Percentiles rank a stretch among this genome's conserved stretches.
Evolutionary conservation across 2,888 invertebrate genomes (phyloP).

Genomic region (Parapristionchus giblindavisi): DNA sequence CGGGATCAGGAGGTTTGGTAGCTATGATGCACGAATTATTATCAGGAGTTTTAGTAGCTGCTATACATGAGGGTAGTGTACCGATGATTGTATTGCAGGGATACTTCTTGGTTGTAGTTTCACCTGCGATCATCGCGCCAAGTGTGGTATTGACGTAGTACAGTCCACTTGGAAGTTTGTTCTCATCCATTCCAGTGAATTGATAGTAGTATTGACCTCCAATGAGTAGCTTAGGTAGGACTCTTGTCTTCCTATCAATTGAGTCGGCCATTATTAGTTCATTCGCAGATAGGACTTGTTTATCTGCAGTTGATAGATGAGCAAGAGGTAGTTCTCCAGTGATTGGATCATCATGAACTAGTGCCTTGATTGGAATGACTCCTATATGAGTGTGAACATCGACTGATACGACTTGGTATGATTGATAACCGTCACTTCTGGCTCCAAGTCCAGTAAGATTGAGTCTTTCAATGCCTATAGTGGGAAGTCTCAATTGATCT

Average conservation of each 20-base stretch:
- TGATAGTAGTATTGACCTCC: not conserved
- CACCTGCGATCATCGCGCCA: no score
- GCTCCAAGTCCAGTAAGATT: not conserved
- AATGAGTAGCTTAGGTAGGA: not conserved
- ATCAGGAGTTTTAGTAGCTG: no score
- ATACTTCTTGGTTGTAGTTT: no score
- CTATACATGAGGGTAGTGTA: no score
- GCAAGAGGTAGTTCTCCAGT: slow-evolving; percentile 1
- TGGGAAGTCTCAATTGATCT: not conserved
- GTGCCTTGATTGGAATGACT: not conserved
- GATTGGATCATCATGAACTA: not conserved
- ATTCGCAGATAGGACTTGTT: not conserved
- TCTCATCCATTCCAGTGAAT: not conserved
- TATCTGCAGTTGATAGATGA: not conserved
- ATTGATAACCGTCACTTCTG: not conserved
- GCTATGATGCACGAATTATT: no score
- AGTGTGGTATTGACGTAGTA: not conserved
- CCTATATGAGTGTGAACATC: not conserved
- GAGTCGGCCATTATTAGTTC: not conserved
- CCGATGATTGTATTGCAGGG: no score
- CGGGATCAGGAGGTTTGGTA: no score
- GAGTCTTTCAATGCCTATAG: not conserved
- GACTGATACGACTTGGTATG: not conserved
- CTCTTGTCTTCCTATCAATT: not conserved
- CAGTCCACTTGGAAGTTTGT: not conserved